Percentiles rank a stretch among this genome's conserved stretches.
phyloP scores from a whole-genome alignment of 2,113 vertebrate genomes.

The Neodontobutis hainanensis region DNA sequence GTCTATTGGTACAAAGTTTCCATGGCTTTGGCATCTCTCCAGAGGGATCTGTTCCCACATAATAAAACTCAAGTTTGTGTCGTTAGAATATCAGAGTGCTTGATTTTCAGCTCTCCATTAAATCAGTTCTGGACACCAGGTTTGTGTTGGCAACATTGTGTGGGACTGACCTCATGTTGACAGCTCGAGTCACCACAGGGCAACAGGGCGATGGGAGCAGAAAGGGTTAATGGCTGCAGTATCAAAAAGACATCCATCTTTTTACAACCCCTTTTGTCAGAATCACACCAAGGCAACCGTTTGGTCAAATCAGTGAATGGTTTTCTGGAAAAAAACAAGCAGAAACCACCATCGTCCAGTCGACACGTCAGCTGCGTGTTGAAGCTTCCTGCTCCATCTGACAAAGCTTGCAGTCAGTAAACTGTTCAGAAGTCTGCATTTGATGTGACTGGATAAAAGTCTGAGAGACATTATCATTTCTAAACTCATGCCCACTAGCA shows the following conservation, averaged over 20 bases:
- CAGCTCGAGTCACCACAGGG: conserved; percentile 66
- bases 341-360: conserved; percentile 44
- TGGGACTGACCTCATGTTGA: conserved; percentile 71
- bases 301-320: not conserved
- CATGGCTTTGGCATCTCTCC: conserved; percentile 57
- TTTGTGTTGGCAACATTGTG: conserved; percentile 68
- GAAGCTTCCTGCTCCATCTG: conserved; percentile 44
- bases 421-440: conserved; percentile 41
- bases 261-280: not conserved
- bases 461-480: conserved; percentile 69
- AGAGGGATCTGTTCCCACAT: conserved; percentile 45
- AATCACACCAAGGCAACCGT: conserved; percentile 11
- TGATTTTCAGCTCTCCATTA: not conserved
- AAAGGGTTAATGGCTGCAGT: conserved; percentile 3
- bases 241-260: not conserved
- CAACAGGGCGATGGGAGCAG: conserved; percentile 36
- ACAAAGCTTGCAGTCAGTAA: conserved; percentile 46
- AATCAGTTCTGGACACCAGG: conserved; percentile 36
- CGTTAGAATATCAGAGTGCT: not conserved
- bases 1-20: conserved; percentile 69
- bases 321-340: conserved; percentile 42
- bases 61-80: conserved; percentile 10
- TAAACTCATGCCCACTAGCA: conserved; percentile 55
- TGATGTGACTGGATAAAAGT: conserved; percentile 45
- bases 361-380: conserved; percentile 12